Conservation (phyloP, 2,888 invertebrate species). For the Acrocyrtus sp. region DNA sequence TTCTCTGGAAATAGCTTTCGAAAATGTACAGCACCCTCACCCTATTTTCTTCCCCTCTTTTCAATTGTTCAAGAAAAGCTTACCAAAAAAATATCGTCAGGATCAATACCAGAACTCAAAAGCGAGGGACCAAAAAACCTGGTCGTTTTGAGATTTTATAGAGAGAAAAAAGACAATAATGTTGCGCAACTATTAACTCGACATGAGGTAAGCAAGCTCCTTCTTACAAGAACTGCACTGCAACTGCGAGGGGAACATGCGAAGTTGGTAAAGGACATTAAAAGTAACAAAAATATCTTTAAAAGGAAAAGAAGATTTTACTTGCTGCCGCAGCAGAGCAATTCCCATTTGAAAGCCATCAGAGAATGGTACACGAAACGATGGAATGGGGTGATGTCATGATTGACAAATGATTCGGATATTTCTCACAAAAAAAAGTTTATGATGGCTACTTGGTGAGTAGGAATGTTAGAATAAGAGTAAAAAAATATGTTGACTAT, state of each 20-base stretch:
- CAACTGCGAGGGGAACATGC: not conserved
- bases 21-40: not conserved
- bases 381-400: slow-evolving; percentile 13
- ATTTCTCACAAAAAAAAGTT: not conserved
- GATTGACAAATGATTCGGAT: slow-evolving; percentile 25
- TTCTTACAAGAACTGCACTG: not conserved
- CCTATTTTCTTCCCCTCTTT: slow-evolving; percentile 9
- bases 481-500: not conserved
- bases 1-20: no score
- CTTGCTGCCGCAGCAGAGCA: not conserved
- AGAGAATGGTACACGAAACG: not conserved
- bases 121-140: not conserved
- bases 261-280: slow-evolving; percentile 12
- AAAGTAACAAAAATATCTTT: slow-evolving; percentile 8
- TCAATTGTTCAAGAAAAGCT: slow-evolving; percentile 28
- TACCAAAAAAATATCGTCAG: no score
- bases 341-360: no score
- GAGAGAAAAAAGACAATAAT: not conserved
- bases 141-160: no score
- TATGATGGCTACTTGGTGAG: not conserved
- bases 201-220: not conserved
- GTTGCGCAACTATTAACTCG: slow-evolving; percentile 5
- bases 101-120: not conserved
- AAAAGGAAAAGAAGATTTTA: not conserved
- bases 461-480: not conserved